Evolutionary conservation across 2,113 vertebrate species (phyloP).

Genomic region (Callorhinus ursinus): DNA sequence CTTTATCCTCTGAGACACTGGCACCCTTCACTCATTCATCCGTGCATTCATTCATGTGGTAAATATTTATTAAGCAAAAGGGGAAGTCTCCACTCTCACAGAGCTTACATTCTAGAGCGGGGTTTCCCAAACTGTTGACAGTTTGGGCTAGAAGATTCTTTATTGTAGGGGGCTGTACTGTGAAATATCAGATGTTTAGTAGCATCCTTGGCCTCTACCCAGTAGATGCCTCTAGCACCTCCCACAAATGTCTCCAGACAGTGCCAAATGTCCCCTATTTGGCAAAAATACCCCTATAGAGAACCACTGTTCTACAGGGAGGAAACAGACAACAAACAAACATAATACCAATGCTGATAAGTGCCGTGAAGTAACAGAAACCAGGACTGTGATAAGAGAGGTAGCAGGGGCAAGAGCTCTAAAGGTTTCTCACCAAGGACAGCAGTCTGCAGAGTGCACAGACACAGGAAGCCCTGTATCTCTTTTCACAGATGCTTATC

Average conservation of each 20-base stretch:
- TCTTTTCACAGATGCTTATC: background rate
- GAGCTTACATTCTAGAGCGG: background rate
- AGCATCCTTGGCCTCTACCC: background rate
- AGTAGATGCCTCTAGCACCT: background rate
- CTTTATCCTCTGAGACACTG: background rate
- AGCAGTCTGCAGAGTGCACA: background rate
- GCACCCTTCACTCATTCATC: background rate
- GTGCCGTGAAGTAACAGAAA: background rate
- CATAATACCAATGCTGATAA: too few species aligned
- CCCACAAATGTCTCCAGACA: background rate
- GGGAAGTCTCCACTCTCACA: background rate
- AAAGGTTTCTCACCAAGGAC: background rate
- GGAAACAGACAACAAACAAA: background rate
- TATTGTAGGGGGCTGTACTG: background rate
- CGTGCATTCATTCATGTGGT: background rate
- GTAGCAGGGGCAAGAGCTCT: background rate
- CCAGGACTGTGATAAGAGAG: background rate
- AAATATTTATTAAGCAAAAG: constrained; percentile 25
- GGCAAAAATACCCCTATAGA: background rate
- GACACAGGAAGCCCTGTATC: background rate
- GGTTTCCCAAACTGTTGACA: background rate
- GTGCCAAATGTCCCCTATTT: background rate
- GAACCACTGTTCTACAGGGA: background rate
- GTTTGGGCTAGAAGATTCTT: background rate
- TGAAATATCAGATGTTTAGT: background rate